A percentile compares a stretch with the other conserved stretches of the same genome.
phyloP scores from a whole-genome alignment of 2,888 invertebrate genomes.

The Caenorhabditis doughertyi region DNA sequence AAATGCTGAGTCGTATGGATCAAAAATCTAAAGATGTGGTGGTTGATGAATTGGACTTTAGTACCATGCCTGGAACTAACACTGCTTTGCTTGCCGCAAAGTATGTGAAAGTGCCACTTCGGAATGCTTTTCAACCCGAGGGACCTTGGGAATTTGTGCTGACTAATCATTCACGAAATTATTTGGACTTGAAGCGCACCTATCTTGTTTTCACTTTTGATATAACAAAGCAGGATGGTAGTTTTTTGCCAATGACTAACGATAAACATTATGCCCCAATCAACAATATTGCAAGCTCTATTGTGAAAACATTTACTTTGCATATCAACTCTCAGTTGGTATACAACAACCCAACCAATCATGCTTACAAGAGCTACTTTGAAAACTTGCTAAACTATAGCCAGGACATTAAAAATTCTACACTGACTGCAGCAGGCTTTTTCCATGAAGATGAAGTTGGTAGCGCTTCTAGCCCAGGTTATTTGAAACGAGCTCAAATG shows the following conservation, averaged over 20 bases:
- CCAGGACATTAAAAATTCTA: no score
- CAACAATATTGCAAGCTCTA: constrained; percentile 16
- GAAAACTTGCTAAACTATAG: no score
- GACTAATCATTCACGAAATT: background rate
- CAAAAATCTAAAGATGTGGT: constrained; percentile 13
- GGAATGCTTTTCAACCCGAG: background rate
- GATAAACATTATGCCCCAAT: background rate
- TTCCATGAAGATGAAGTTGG: background rate
- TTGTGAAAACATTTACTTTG: background rate
- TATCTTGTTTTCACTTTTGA: constrained; percentile 1
- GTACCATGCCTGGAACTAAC: constrained; percentile 10
- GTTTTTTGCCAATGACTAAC: background rate
- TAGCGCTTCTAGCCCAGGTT: background rate
- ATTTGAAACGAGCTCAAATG: background rate
- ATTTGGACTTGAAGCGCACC: constrained; percentile 13
- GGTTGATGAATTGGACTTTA: constrained; percentile 11
- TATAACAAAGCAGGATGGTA: background rate
- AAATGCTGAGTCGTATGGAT: constrained; percentile 19
- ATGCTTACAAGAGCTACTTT: no score
- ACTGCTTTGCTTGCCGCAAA: background rate
- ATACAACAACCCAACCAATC: background rate
- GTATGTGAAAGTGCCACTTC: background rate
- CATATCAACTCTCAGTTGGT: constrained; percentile 9
- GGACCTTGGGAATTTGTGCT: constrained; percentile 5
- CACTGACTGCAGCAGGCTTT: constrained; percentile 5